These are phyloP conservation scores for Scolopax rusticola DNA, from an alignment of 2,797 vertebrate genomes.

Conservation along the genomic window DNA sequence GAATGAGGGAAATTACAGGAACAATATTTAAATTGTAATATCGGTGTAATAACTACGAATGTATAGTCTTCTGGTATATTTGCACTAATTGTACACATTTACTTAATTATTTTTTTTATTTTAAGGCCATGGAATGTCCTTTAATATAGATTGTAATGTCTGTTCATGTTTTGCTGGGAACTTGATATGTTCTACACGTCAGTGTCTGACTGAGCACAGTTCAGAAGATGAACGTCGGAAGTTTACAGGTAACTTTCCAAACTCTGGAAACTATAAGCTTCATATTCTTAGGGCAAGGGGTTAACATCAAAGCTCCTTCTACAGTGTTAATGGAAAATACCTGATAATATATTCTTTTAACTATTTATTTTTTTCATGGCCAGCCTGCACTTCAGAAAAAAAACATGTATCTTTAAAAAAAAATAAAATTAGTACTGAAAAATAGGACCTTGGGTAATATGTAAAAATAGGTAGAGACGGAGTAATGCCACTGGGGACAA, in stretches of 20 bases:
- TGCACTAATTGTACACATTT: background rate
- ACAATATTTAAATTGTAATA: background rate
- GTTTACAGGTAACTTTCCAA: conserved; percentile 84
- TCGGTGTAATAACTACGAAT: background rate
- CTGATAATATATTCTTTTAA: background rate
- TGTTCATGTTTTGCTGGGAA: conserved; percentile 94
- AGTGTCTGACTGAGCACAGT: conserved; percentile 84
- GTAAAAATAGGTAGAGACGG: background rate
- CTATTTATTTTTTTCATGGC: background rate
- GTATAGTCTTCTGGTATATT: background rate
- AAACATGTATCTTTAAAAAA: background rate
- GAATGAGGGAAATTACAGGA: background rate
- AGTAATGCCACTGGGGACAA: background rate
- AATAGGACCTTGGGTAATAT: background rate
- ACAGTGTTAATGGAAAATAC: background rate
- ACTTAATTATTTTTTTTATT: conserved; percentile 31
- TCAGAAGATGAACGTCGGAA: conserved; percentile 83
- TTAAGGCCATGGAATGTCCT: conserved; percentile 89
- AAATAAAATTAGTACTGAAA: background rate
- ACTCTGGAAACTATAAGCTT: background rate
- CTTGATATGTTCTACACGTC: conserved; percentile 87
- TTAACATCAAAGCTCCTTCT: background rate
- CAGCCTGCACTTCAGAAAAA: background rate
- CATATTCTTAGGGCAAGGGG: background rate
- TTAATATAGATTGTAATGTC: conserved; percentile 89